phyloP scores from a whole-genome alignment of 2,888 invertebrate genomes.

The Yponomeuta cagnagella region DNA sequence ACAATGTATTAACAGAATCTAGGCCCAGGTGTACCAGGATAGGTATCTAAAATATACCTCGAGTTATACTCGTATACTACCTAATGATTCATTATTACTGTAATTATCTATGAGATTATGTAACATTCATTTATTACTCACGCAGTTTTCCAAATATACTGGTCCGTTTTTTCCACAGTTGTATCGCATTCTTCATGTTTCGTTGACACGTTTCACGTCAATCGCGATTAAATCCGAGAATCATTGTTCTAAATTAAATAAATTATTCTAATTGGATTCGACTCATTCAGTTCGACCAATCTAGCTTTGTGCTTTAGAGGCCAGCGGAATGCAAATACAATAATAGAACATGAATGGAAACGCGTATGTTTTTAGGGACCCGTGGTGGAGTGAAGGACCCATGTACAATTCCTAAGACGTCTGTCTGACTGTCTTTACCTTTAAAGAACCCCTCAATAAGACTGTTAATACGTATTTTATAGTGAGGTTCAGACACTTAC shows the following conservation, averaged over 20 bases:
- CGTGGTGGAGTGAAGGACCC: too few species aligned
- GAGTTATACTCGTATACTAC: too few species aligned
- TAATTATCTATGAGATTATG: not conserved
- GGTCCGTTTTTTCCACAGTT: conserved; percentile 21
- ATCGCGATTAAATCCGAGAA: not conserved
- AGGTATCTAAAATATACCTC: too few species aligned
- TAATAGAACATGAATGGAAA: conserved; percentile 4
- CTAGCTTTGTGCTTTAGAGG: not conserved
- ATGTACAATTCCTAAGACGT: too few species aligned
- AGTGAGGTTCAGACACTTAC: too few species aligned
- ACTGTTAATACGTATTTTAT: too few species aligned
- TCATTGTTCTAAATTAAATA: not conserved
- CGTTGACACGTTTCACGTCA: conserved; percentile 9
- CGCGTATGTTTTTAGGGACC: not conserved
- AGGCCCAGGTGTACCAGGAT: too few species aligned
- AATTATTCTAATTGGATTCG: not conserved
- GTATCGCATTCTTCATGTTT: conserved; percentile 23
- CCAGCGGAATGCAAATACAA: not conserved
- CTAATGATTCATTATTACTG: conserved; percentile 13
- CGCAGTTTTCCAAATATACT: conserved; percentile 9
- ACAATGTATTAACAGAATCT: too few species aligned
- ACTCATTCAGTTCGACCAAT: not conserved
- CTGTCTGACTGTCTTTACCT: too few species aligned
- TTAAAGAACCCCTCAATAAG: too few species aligned
- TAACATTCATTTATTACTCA: not conserved